Evolutionary conservation across 1,140 invertebrate genomes (phyloP).

Genomic region (Cotesia vestalis): DNA sequence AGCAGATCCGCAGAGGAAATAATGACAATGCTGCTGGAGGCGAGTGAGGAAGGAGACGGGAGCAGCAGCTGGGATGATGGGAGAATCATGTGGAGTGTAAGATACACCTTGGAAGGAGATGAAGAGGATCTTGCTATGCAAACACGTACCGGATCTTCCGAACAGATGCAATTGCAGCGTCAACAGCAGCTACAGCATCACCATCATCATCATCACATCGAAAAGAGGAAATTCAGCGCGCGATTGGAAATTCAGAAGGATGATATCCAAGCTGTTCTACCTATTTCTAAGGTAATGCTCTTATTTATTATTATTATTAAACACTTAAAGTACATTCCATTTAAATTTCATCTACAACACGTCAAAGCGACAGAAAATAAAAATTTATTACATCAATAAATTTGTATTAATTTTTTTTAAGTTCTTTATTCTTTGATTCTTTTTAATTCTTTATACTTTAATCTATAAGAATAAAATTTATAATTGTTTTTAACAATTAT

Average conservation of each 20-base stretch:
- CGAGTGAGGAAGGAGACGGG: constrained; percentile 79
- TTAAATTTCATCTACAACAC: not conserved
- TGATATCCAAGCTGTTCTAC: constrained; percentile 91
- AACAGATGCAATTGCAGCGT: constrained; percentile 50
- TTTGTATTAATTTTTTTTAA: too few relatives aligned
- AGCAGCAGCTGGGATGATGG: constrained; percentile 81
- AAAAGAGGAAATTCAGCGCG: constrained; percentile 78
- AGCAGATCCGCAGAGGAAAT: constrained; percentile 79
- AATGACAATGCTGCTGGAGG: constrained; percentile 90
- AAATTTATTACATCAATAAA: too few relatives aligned
- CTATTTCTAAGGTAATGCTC: constrained; percentile 87
- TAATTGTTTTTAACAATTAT: too few relatives aligned
- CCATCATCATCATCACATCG: constrained; percentile 65
- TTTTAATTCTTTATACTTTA: too few relatives aligned
- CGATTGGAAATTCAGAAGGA: constrained; percentile 92
- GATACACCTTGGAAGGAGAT: constrained; percentile 74
- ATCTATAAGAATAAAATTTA: too few relatives aligned
- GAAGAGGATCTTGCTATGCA: constrained; percentile 62
- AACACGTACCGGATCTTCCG: constrained; percentile 52
- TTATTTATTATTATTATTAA: not conserved
- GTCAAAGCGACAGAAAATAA: too few relatives aligned
- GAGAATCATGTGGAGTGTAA: constrained; percentile 81
- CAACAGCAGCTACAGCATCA: constrained; percentile 62
- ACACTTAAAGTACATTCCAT: not conserved
- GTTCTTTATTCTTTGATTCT: too few relatives aligned